A percentile compares a stretch with the other conserved stretches of the same genome.
These are phyloP conservation scores for Iphiclides podalirius DNA, from an alignment of 2,888 invertebrate genomes.

Conservation along the genomic window DNA sequence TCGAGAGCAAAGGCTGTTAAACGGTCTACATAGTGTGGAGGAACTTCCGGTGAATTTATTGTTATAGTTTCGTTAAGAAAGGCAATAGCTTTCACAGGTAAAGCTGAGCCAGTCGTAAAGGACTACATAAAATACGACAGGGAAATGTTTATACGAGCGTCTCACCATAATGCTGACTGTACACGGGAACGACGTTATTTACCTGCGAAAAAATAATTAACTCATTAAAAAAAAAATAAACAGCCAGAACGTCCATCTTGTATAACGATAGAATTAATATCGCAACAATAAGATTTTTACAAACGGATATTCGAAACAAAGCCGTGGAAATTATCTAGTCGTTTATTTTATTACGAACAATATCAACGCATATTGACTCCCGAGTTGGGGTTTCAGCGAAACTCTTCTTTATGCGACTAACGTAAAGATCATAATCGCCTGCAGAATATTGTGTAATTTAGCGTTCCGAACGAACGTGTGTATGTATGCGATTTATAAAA, in stretches of 20 bases:
- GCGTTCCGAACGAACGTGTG: constrained; percentile 14
- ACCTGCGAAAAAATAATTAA: constrained; percentile 44
- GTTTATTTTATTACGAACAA: constrained; percentile 17
- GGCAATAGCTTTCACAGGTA: constrained; percentile 51
- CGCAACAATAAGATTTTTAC: not conserved
- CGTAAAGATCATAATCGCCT: not conserved
- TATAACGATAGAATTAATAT: not conserved
- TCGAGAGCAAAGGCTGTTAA: constrained; percentile 57
- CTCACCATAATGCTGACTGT: constrained; percentile 28
- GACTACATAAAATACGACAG: constrained; percentile 52
- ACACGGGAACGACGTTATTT: constrained; percentile 37
- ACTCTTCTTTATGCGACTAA: not conserved
- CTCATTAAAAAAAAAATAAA: no score
- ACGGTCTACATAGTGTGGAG: constrained; percentile 39
- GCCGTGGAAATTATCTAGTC: constrained; percentile 7
- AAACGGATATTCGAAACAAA: not conserved
- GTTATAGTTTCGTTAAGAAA: constrained; percentile 65
- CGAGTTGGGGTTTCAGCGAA: not conserved
- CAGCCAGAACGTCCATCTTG: no score
- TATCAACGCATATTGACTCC: constrained; percentile 5
- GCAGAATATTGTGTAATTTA: constrained; percentile 13
- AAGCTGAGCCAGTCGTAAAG: constrained; percentile 43
- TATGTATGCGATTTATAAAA: constrained; percentile 24
- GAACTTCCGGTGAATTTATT: constrained; percentile 63
- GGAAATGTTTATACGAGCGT: constrained; percentile 37